Conservation (phyloP, 1,140 invertebrate species). For the Halictus rubicundus region DNA sequence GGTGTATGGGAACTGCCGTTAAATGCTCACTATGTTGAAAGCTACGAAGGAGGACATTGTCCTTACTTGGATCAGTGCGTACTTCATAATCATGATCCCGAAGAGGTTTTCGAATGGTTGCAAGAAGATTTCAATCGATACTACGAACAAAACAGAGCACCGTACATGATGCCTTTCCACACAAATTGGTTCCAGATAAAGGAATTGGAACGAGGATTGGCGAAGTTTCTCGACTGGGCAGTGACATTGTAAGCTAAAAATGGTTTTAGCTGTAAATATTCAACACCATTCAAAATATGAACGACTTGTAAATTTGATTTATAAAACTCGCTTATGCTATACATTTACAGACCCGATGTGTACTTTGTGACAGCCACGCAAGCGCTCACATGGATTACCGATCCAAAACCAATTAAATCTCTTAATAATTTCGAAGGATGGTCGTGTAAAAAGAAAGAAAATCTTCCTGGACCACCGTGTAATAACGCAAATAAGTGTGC, state of each 20-base stretch:
- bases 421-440: slow-evolving; percentile 89
- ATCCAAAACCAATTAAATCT: slow-evolving; percentile 87
- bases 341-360: slow-evolving; percentile 87
- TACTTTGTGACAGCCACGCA: slow-evolving; percentile 96
- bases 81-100: slow-evolving; percentile 91
- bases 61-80: slow-evolving; percentile 96
- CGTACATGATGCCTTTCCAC: slow-evolving; percentile 96
- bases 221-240: slow-evolving; percentile 93
- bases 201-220: slow-evolving; percentile 90
- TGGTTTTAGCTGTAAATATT: not conserved
- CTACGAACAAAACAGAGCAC: slow-evolving; percentile 93
- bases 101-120: slow-evolving; percentile 94
- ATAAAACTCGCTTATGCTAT: slow-evolving; percentile 26
- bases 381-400: slow-evolving; percentile 93
- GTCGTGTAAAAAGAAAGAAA: slow-evolving; percentile 88
- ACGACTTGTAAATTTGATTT: not conserved
- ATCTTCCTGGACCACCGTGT: slow-evolving; percentile 87
- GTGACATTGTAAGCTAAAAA: slow-evolving; percentile 85
- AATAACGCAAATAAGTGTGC: slow-evolving; percentile 92
- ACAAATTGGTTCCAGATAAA: slow-evolving; percentile 97
- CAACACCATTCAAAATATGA: too few relatives aligned
- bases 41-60: slow-evolving; percentile 94
- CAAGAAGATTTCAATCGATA: slow-evolving; percentile 94
- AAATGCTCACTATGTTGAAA: slow-evolving; percentile 94
- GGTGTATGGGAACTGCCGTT: slow-evolving; percentile 97